Evolutionary conservation across 2,888 invertebrate species (phyloP).

Genomic region (Syrphus vitripennis): DNA sequence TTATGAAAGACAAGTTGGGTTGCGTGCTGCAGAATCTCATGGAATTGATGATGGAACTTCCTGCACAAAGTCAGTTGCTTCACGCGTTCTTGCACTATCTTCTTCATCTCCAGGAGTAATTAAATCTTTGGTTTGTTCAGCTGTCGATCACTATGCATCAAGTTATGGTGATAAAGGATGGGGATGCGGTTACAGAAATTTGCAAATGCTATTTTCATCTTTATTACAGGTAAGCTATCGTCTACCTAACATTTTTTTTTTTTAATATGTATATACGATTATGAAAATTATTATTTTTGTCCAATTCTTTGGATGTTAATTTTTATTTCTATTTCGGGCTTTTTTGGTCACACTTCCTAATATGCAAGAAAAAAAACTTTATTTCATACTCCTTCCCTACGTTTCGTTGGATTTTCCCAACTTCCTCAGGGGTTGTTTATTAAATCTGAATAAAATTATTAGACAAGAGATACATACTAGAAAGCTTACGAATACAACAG

Average conservation of each 20-base stretch:
- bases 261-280: too few relatives aligned
- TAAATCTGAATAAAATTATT: too few relatives aligned
- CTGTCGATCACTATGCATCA: conserved; percentile 92
- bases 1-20: conserved; percentile 90
- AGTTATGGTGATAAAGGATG: conserved; percentile 95
- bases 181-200: conserved; percentile 96
- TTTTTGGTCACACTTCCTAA: too few relatives aligned
- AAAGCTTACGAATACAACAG: too few relatives aligned
- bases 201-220: conserved; percentile 95
- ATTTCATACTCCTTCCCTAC: too few relatives aligned
- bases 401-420: too few relatives aligned
- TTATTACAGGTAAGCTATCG: conserved; percentile 82
- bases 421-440: too few relatives aligned
- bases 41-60: conserved; percentile 92
- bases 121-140: conserved; percentile 88
- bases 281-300: too few relatives aligned
- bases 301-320: too few relatives aligned
- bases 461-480: too few relatives aligned
- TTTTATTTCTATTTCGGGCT: too few relatives aligned
- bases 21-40: conserved; percentile 88
- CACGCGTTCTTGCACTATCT: conserved; percentile 73
- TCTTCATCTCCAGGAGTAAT: conserved; percentile 80
- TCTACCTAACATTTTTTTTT: not conserved
- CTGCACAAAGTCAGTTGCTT: conserved; percentile 85
- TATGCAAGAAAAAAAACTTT: too few relatives aligned